A percentile compares a stretch with the other conserved stretches of the same genome.
phyloP scores from a whole-genome alignment of 2,113 vertebrate genomes.

The Neoarius graeffei region DNA sequence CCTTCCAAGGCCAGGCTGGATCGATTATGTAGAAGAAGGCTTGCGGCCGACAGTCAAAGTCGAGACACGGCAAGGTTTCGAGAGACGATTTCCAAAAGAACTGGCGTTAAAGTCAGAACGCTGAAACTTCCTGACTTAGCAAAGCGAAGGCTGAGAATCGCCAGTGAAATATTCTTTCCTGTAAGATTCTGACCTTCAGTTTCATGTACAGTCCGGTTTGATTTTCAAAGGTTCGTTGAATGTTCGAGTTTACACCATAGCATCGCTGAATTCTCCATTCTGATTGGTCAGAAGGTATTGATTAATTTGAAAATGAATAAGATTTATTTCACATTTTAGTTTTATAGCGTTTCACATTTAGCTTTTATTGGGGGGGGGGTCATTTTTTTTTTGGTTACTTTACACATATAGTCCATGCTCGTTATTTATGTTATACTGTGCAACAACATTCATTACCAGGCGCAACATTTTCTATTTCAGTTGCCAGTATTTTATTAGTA shows the following conservation, averaged over 20 bases:
- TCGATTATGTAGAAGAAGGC: slow-evolving; percentile 65
- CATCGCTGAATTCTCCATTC: background rate
- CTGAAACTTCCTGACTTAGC: background rate
- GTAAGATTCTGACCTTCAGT: background rate
- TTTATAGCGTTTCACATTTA: too few species aligned
- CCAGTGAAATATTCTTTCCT: background rate
- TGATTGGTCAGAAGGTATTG: background rate
- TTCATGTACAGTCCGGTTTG: too few species aligned
- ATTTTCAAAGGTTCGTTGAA: too few species aligned
- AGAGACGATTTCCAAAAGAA: slow-evolving; percentile 13
- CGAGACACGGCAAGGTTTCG: slow-evolving; percentile 54
- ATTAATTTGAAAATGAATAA: background rate
- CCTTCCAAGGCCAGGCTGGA: slow-evolving; percentile 64
- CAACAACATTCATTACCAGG: too few species aligned
- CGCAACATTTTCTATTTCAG: too few species aligned
- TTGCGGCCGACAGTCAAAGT: slow-evolving; percentile 60
- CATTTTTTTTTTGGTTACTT: too few species aligned
- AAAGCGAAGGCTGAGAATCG: background rate
- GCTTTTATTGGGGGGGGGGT: too few species aligned
- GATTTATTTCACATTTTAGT: too few species aligned
- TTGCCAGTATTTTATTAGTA: too few species aligned
- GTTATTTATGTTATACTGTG: too few species aligned
- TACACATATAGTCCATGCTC: too few species aligned
- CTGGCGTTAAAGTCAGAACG: background rate
- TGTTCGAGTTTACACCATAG: too few species aligned